These are phyloP conservation scores for Chlorops oryzae DNA, from an alignment of 1,140 invertebrate genomes.

Conservation along the genomic window DNA sequence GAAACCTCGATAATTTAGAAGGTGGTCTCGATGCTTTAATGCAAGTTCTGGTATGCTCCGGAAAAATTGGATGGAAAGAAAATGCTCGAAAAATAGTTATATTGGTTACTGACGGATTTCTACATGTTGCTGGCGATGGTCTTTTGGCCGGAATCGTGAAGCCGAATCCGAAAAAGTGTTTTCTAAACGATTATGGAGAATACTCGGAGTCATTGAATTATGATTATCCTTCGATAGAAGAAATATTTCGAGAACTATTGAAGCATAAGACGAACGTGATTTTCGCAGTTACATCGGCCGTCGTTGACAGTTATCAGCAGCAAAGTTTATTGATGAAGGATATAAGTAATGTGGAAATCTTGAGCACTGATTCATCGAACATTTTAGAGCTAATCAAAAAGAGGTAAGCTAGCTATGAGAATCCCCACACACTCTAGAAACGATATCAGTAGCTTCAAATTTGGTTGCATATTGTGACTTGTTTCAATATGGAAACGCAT, in stretches of 20 bases:
- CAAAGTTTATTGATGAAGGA: slow-evolving; percentile 51
- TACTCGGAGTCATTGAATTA: slow-evolving; percentile 52
- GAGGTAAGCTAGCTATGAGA: no score
- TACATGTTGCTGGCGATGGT: slow-evolving; percentile 62
- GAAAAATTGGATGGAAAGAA: slow-evolving; percentile 58
- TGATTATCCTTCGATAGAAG: slow-evolving; percentile 59
- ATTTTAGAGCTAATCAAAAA: slow-evolving; percentile 56
- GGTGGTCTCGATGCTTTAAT: slow-evolving; percentile 98
- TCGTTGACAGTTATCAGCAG: slow-evolving; percentile 52
- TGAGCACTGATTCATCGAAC: slow-evolving; percentile 56
- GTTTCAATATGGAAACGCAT: no score
- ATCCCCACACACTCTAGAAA: no score
- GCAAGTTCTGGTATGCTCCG: slow-evolving; percentile 86
- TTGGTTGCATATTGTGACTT: no score
- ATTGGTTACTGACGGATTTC: slow-evolving; percentile 56
- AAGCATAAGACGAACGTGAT: slow-evolving; percentile 58
- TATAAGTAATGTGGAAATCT: slow-evolving; percentile 54
- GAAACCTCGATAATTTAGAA: slow-evolving; percentile 95
- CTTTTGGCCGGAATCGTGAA: slow-evolving; percentile 49
- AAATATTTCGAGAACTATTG: slow-evolving; percentile 54
- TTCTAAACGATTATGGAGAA: slow-evolving; percentile 53
- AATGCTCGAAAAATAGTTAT: slow-evolving; percentile 58
- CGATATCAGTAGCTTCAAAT: no score
- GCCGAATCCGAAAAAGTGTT: slow-evolving; percentile 53
- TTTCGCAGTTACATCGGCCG: slow-evolving; percentile 55